Base-by-base conservation (phyloP, 2,888 invertebrate genomes). In the Dasypolia templi region DNA sequence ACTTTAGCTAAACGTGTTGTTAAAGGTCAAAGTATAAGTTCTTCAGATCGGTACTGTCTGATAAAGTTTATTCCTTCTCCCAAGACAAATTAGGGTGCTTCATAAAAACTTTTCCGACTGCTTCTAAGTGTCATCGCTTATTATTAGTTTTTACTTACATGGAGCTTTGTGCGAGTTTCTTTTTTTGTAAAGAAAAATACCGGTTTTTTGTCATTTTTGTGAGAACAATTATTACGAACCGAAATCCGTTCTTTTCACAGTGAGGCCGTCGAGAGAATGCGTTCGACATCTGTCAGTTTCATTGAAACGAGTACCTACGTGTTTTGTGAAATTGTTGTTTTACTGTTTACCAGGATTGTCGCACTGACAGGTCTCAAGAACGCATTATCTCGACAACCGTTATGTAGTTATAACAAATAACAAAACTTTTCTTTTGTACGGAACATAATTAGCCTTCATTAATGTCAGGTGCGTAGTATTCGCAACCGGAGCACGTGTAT, bases 71-170 rank as follows among this genome's bases (percentile, higher is more conserved):
- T 68, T 68, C 53, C 2, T 26, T 19, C 39, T 82, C 67, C n/a
- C 58, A 29, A 61, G 63, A 78, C 79, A 69, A 77, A 78, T 83
- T 67, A 69, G 62, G 53, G 55, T 68, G 53, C 68, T 85, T 81
- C 51, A 55, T 58, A 67, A 74, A 82, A 76, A 79, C 62, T 82
- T 73, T 26, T 14, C 29, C 19, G 29, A 56, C 44, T 46, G 19
- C 17, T 80, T 59, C n/a, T 2, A 44, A 67, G 39, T 77, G 63
- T 82, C 82, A 49, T 59, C 51, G 32, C 46, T 68, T 65, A 68
- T 72, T 72, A 72, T 66, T 65, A 78, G 29, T 81, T 79, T 51
- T 19, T 44, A 11, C 29, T 49, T 29, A 56, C 29, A 53, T 22
- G 11, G 35, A 49, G 19, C 32, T 32, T 56, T 32, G 49, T 44